Evolutionary conservation across 2,888 invertebrate genomes (phyloP).

Genomic region (Galeruca laticollis): DNA sequence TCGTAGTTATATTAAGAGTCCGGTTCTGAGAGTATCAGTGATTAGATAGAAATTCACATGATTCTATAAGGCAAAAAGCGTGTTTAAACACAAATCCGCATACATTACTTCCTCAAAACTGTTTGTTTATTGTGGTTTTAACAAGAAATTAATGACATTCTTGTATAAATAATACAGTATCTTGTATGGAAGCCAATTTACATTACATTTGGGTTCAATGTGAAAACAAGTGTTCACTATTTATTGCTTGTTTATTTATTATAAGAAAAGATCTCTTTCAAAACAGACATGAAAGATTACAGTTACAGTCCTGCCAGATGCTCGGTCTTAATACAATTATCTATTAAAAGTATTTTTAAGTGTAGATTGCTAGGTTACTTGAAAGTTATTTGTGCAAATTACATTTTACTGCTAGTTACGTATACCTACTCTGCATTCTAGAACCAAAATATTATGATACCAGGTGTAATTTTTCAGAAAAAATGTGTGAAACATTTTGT

Average conservation of each 20-base stretch:
- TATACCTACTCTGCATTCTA: too few relatives aligned
- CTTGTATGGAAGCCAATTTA: not conserved
- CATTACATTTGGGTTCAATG: slow-evolving; percentile 13
- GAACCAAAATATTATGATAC: too few relatives aligned
- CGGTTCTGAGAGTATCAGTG: not conserved
- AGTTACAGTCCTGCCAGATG: not conserved
- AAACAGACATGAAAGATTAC: not conserved
- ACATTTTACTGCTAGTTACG: too few relatives aligned
- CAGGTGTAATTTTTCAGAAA: too few relatives aligned
- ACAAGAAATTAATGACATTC: slow-evolving; percentile 6
- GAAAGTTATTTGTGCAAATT: not conserved
- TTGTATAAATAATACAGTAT: slow-evolving; percentile 4
- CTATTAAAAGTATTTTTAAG: not conserved
- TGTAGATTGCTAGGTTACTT: not conserved
- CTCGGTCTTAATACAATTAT: slow-evolving; percentile 3
- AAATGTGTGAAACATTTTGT: too few relatives aligned
- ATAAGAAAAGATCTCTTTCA: slow-evolving; percentile 13
- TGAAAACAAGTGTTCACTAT: slow-evolving; percentile 13
- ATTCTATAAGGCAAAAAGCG: not conserved
- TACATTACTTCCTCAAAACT: not conserved
- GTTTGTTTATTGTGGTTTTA: slow-evolving; percentile 5
- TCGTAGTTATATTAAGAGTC: not conserved
- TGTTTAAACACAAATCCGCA: not conserved
- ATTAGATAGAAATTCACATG: not conserved
- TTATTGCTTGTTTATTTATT: slow-evolving; percentile 7